Percentiles rank a stretch among this genome's conserved stretches.
Conservation (phyloP, 2,797 vertebrate genomes). For the Crax fasciolata region DNA sequence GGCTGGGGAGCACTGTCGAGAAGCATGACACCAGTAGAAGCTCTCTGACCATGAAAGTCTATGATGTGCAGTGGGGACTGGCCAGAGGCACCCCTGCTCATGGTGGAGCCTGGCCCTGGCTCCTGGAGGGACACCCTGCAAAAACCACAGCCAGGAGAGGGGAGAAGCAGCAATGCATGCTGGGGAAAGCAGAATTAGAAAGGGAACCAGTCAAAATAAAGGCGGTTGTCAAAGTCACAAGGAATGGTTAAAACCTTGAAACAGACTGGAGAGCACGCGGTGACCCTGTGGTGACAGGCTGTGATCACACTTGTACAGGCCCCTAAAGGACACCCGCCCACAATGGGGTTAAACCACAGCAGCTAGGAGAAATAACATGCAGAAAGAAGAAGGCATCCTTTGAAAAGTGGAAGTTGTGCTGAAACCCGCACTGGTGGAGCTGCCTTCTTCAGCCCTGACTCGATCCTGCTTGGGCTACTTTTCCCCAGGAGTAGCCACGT, state of each 20-base stretch:
- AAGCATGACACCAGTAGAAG: neutral
- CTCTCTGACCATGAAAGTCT: neutral
- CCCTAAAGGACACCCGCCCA: neutral
- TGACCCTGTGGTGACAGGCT: neutral
- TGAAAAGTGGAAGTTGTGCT: neutral
- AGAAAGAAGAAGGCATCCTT: neutral
- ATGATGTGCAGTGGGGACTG: neutral
- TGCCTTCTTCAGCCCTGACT: neutral
- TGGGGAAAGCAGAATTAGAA: neutral
- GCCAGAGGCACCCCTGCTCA: neutral
- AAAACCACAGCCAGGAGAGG: neutral
- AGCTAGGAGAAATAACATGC: neutral
- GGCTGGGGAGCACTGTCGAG: neutral
- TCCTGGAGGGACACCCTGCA: neutral
- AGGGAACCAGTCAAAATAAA: neutral
- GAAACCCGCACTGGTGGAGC: neutral
- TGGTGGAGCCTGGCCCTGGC: neutral
- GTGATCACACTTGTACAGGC: rapidly evolving
- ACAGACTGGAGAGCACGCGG: neutral
- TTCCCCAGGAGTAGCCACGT: neutral
- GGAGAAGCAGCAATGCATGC: neutral
- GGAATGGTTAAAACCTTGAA: neutral
- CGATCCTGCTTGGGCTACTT: neutral
- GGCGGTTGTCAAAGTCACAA: neutral
- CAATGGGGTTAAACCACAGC: neutral